Conservation (phyloP, 2,888 invertebrate species). For the Patella pellucida region DNA sequence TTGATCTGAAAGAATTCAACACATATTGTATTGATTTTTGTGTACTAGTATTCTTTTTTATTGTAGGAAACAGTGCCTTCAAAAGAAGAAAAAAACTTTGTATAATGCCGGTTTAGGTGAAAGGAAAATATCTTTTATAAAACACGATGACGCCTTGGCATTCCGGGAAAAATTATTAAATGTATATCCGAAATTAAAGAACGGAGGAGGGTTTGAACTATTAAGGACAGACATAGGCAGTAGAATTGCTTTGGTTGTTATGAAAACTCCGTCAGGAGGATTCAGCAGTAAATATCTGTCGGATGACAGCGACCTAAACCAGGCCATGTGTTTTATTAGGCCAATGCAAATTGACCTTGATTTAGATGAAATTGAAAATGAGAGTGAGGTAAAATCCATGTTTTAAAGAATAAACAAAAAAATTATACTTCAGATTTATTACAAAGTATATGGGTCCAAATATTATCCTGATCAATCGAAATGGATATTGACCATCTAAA, state of each 20-base stretch:
- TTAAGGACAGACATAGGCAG: background rate
- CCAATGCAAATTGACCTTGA: too few relatives aligned
- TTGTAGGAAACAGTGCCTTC: background rate
- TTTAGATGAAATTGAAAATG: too few relatives aligned
- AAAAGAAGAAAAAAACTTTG: background rate
- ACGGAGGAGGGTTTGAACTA: background rate
- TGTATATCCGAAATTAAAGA: background rate
- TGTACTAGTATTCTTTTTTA: background rate
- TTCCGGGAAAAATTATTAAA: background rate
- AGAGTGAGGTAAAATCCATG: too few relatives aligned
- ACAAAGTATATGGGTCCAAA: too few relatives aligned
- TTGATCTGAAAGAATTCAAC: too few relatives aligned
- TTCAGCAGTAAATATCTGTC: slow-evolving; percentile 2
- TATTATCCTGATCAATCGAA: too few relatives aligned
- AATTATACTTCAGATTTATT: too few relatives aligned
- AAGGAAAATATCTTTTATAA: background rate
- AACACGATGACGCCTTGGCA: background rate
- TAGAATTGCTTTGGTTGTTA: background rate
- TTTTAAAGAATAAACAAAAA: too few relatives aligned
- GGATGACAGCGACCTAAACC: slow-evolving; percentile 6
- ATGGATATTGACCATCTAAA: too few relatives aligned
- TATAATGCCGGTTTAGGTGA: background rate
- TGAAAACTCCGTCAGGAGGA: background rate
- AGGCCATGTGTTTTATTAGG: background rate
- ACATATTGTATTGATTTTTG: too few relatives aligned